phyloP scores from a whole-genome alignment of 2,113 vertebrate species.

The Poecile atricapillus region DNA sequence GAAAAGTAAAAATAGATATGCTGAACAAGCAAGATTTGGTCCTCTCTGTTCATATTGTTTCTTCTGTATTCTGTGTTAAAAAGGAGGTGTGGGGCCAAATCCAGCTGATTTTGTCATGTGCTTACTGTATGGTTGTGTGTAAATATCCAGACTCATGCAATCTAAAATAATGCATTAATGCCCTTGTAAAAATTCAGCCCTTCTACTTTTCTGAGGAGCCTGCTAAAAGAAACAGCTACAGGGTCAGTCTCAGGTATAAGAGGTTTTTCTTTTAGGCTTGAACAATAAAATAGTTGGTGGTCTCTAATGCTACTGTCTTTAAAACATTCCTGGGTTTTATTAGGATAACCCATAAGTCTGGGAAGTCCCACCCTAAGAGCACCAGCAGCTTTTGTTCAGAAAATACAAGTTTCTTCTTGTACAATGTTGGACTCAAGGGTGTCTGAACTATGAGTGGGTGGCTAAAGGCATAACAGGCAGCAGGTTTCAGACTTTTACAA shows the following conservation, averaged over 20 bases:
- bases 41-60: not conserved
- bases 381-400: conserved; percentile 65
- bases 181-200: conserved; percentile 5
- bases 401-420: conserved; percentile 66
- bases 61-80: not conserved
- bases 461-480: conserved; percentile 43
- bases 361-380: conserved; percentile 64
- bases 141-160: not conserved
- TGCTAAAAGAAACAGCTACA: conserved; percentile 46
- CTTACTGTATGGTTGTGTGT: not conserved
- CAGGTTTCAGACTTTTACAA: conserved; percentile 48
- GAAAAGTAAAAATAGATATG: not conserved
- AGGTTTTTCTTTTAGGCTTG: conserved; percentile 64
- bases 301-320: conserved; percentile 69
- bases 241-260: conserved; percentile 21
- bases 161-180: not conserved
- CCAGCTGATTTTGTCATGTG: not conserved
- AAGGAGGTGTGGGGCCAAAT: not conserved
- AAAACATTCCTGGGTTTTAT: conserved; percentile 76
- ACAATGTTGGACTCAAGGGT: conserved; percentile 43
- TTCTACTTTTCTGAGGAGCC: not conserved
- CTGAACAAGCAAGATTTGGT: not conserved
- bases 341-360: conserved; percentile 72
- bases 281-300: conserved; percentile 75
- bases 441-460: conserved; percentile 52